Base-by-base conservation (phyloP, 2,888 invertebrate genomes). In the Agrochola circellaris region DNA sequence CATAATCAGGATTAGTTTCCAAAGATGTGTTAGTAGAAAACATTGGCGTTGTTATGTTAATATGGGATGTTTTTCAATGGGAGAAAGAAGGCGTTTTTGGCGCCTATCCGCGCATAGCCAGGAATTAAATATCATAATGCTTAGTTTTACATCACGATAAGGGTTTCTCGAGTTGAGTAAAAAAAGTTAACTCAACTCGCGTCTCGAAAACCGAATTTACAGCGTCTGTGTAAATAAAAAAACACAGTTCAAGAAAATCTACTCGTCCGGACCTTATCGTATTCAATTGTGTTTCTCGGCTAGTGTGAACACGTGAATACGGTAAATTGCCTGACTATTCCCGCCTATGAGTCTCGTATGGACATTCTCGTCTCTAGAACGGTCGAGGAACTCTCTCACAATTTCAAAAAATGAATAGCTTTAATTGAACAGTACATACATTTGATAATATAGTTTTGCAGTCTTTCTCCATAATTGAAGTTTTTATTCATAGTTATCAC, bases 1-100 rank as follows among this genome's bases (percentile, higher is more conserved):
- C 65, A 38, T 7, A 61, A 30, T 23, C 0, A 8, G 26, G n/a
- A 69, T 84, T 61, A 69, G 60, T 66, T 64, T 56, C 8, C 34
- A 72, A 38, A 48, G 0, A 51, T 70, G 34, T 1, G 42, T 81
- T 79, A 79, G 23, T 61, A 34, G n/a, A 65, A 45, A 82, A 82
- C 65, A 77, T 56, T 15, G 0, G 15, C 7, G 4, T 56, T 30
- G 15, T 45, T 65, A 60, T 51, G 30, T 77, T 65, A 84, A 26
- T 48, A 72, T 38, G 54, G 34, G 9, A 23, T 48, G 34, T 30
- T 13, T 42, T 73, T 66, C 0, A 38, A 65, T 79, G 65, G 26
- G 20, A 67, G 34, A 34, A 51, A 66, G 38, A 69, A 13, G 20
- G n/a, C 17, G 11, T 30, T 54, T 8, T 61, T 45, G 23, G 5